phyloP scores from a whole-genome alignment of 30 jellyfish, hydroid and myxozoan genomes.

The Aurelia sp. region DNA sequence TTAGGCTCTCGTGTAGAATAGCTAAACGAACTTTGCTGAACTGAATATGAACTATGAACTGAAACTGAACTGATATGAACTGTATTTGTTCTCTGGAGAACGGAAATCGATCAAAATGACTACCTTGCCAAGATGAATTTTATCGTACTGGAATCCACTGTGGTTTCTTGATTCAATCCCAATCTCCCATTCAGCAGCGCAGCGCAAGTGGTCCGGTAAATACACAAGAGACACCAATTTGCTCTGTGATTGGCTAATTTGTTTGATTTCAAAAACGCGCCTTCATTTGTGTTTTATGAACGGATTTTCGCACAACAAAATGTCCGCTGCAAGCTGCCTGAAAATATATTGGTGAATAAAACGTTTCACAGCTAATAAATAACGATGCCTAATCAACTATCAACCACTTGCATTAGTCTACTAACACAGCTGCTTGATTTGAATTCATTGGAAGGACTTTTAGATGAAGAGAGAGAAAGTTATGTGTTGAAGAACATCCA shows the following conservation, averaged over 20 bases:
- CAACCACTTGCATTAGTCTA: conserved; percentile 78
- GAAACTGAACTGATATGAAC: too few species aligned
- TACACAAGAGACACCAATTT: background rate
- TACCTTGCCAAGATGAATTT: too few species aligned
- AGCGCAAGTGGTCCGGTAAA: conserved; percentile 38
- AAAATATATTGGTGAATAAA: too few species aligned
- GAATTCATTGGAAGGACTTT: conserved; percentile 69
- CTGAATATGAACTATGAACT: too few species aligned
- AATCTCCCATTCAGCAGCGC: background rate
- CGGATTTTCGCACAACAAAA: conserved; percentile 41
- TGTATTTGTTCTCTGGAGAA: too few species aligned
- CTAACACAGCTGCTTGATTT: conserved; percentile 83
- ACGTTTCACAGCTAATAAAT: background rate
- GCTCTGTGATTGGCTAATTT: conserved; percentile 51
- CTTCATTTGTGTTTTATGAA: conserved; percentile 49
- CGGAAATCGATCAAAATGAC: too few species aligned
- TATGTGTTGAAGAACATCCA: conserved; percentile 73
- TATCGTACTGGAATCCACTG: too few species aligned
- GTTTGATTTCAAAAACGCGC: conserved; percentile 66
- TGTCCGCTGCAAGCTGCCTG: background rate
- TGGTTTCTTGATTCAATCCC: too few species aligned
- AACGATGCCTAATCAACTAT: conserved; percentile 57
- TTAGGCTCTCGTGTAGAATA: too few species aligned
- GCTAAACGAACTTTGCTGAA: too few species aligned
- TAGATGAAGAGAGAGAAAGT: conserved; percentile 56